These are phyloP conservation scores for Ganaspis brasiliensis DNA, from an alignment of 2,888 invertebrate genomes.

Conservation along the genomic window DNA sequence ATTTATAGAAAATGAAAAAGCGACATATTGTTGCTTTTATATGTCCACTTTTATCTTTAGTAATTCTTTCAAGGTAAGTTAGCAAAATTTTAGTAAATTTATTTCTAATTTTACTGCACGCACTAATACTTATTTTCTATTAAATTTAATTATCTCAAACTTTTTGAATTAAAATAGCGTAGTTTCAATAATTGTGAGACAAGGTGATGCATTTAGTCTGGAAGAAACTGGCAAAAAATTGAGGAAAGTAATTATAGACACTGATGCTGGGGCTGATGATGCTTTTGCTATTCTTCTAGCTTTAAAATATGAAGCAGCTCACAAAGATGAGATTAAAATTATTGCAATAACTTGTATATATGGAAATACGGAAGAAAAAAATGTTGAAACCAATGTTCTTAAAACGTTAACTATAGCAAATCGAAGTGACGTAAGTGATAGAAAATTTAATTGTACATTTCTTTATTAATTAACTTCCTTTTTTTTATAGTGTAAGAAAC, in stretches of 20 bases:
- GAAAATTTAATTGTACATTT: neutral
- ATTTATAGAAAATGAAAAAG: neutral
- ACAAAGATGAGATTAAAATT: conserved; percentile 75
- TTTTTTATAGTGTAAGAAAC: neutral
- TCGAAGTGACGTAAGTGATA: conserved; percentile 75
- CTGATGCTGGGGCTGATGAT: conserved; percentile 82
- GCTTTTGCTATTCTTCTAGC: conserved; percentile 80
- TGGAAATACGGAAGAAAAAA: conserved; percentile 82
- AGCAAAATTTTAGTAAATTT: neutral
- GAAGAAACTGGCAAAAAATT: neutral
- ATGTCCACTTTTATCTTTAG: neutral
- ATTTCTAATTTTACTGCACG: no score
- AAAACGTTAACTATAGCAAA: conserved; percentile 79
- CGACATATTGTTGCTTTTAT: neutral
- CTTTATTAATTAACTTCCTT: neutral
- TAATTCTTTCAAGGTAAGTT: neutral
- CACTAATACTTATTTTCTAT: neutral
- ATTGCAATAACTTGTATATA: conserved; percentile 82
- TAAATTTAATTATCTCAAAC: no score
- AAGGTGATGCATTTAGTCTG: neutral
- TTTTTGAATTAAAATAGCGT: neutral
- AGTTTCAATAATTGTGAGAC: neutral
- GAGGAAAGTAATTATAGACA: conserved; percentile 79
- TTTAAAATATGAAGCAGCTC: conserved; percentile 65
- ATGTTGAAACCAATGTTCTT: conserved; percentile 82